Evolutionary conservation across 1,140 invertebrate species (phyloP), one percentile per base, ranked within the genome.

Genomic region (Bombus huntii): DNA sequence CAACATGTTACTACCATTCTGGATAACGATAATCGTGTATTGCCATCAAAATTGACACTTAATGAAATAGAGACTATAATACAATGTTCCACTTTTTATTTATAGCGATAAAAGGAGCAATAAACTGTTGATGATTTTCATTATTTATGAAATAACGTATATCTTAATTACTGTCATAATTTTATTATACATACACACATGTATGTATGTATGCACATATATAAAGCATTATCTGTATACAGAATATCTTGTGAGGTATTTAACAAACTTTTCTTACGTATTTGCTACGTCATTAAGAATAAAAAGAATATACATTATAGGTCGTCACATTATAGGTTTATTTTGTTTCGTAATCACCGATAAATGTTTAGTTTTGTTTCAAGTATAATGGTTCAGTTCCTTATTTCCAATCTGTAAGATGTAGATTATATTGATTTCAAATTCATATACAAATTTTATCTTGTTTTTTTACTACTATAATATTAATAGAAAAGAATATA

Each of bases 101-200:
- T 89, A 76, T 91, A 92, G 91, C 93, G 91, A 92, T 89, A 93
- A 93, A 93, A 91, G 91, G 90, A 92, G 92, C 87, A 89, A 90
- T 92, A 92, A 93, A 92, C 88, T 86, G 91, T 93, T 89, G 74
- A 90, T 89, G 89, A 92, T 89, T 66, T 91, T 92, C 88, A 91
- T 87, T 93, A 92, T 93, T 93, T 92, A 93, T 92, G 92, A 93
- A 94, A 93, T 93, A 93, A 93, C 88, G 90, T 89, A 92, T 92
- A 87, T 86, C 89, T 93, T 92, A 93, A 90, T 93, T 94, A 93
- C 88, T 92, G 92, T 93, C 93, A 93, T 89, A 93, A 93, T 92
- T 93, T 93, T 90, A 92, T 92, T 92, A 90, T 90, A 91, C 83
- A 91, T 91, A 90, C 81, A 85, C 70, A 83, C 65, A 86, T 85